Evolutionary conservation across 2,888 invertebrate species (phyloP), one percentile per base, ranked within the genome.

Genomic region (Rhimphoctona megacephalus): DNA sequence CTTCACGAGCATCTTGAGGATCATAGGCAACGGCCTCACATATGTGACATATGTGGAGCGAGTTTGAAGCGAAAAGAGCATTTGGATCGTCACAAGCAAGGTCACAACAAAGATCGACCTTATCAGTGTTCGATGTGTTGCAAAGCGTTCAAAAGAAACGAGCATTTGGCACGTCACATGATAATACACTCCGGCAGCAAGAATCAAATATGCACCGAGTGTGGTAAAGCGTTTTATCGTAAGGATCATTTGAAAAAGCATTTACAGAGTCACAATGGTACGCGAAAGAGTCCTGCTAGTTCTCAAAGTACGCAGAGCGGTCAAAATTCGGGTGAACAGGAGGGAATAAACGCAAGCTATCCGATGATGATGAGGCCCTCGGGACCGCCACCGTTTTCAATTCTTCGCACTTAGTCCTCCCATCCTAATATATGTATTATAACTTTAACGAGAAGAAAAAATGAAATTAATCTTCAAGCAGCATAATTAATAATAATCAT

Each of bases 131-230:
- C 96, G 80, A 96, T 97, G 84, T 97, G 97, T 91, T 95, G 96
- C 93, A 97, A 97, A 94, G 97, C 96, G 7, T 97, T 97, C 95
- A 97, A 97, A 94, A 95, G 97, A 52, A 96, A 97, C 91, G 98
- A 98, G 92, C 98, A 98, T 91, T 95, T 98, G 91, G 97, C 97
- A 93, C 95, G 97, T 88, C 97, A 98, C 94, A 96, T 97, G 92
- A 97, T 97, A 90, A 98, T 97, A 92, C 98, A 98, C 94, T 97
- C 97, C 54, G 97, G 97, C 67, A 96, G 97, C 94, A 97, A 97
- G 95, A 97, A 97, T 81, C 97, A 97, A 94, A 96, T 97, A 89
- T 97, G 97, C 93, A 95, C 95, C 19, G 96, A 97, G 92, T 97
- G 97, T 90, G 97, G 97, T 66, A 97, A 97, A 94, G 97, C 97